Base-by-base conservation (phyloP, 2,888 invertebrate genomes). In the Yponomeuta sedellus region DNA sequence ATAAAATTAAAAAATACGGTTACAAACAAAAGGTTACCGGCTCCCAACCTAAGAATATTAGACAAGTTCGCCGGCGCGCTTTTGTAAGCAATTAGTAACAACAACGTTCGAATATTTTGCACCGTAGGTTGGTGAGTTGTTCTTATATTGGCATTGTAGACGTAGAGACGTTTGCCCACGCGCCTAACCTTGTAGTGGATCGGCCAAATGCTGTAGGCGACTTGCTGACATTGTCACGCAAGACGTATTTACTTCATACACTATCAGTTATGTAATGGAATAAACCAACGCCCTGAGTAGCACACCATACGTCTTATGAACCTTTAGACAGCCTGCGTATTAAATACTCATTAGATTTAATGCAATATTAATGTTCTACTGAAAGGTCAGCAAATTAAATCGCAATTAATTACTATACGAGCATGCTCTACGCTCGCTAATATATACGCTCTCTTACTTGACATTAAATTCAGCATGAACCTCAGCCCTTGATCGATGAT, bases 131-230 rank as follows among this genome's bases (percentile, higher is more conserved):
- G 10, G 4, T 56, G 11, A 5, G 10, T 28, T 61, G 10, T 61
- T 25, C 28, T 28, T 63, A 19, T 77, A 77, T 80, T 83, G 78
- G 80, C 81, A 76, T 77, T 44, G 44, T 44, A 44, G 10, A 44
- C 10, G 74, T 74, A 74, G 34, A 64, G 52, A 39, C 57, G 65
- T 20, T 57, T 66, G 74, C 86, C 86, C 82, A 86, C 86, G 83
- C 82, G 75, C 71, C 73, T 83, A 84, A 86, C 87, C 88, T 88
- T 88, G 87, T 77, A 71, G 70, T 71, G 76, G 78, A 85, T 81
- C 84, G 83, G 83, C 83, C 81, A 80, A 80, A 79, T 73, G 75
- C 70, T 1, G 64, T 64, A 56, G 64, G 57, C 56, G 64, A 57
- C 16, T 56, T 11, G 64, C 39, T 52, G 10, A 28, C 65, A 34